Evolutionary conservation across 2,888 invertebrate species (phyloP).

Genomic region (Thumatha senex): DNA sequence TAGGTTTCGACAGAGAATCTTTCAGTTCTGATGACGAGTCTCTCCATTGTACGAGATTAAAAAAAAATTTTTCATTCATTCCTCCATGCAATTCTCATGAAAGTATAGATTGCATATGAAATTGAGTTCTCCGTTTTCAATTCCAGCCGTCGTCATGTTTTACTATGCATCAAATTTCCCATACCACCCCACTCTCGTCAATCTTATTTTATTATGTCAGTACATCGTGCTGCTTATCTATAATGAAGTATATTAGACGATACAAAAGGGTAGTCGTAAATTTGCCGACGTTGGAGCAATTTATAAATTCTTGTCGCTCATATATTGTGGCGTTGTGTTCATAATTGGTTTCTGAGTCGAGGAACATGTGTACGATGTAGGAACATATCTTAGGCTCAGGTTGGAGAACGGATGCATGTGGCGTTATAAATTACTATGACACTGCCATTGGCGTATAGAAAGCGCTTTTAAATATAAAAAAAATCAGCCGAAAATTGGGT

Average conservation of each 20-base stretch:
- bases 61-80: too few species aligned
- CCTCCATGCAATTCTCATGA: too few species aligned
- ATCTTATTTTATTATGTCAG: slow-evolving; percentile 3
- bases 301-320: slow-evolving; percentile 51
- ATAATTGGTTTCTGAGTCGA: slow-evolving; percentile 60
- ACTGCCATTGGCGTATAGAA: not conserved
- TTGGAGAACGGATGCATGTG: not conserved
- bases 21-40: too few species aligned
- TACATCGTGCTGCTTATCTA: slow-evolving; percentile 5
- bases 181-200: not conserved
- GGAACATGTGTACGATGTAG: slow-evolving; percentile 31
- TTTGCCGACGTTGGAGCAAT: slow-evolving; percentile 26
- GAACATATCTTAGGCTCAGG: not conserved
- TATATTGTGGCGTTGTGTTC: slow-evolving; percentile 61
- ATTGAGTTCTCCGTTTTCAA: too few species aligned
- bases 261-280: slow-evolving; percentile 23
- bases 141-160: too few species aligned
- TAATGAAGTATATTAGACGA: slow-evolving; percentile 22
- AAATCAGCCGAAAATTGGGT: too few species aligned
- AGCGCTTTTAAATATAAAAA: too few species aligned
- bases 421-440: not conserved
- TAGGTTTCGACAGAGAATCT: too few species aligned
- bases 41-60: too few species aligned
- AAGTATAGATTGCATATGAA: too few species aligned
- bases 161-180: too few species aligned